Base-by-base conservation (phyloP, 1,140 invertebrate species). In the Sogatella furcifera region DNA sequence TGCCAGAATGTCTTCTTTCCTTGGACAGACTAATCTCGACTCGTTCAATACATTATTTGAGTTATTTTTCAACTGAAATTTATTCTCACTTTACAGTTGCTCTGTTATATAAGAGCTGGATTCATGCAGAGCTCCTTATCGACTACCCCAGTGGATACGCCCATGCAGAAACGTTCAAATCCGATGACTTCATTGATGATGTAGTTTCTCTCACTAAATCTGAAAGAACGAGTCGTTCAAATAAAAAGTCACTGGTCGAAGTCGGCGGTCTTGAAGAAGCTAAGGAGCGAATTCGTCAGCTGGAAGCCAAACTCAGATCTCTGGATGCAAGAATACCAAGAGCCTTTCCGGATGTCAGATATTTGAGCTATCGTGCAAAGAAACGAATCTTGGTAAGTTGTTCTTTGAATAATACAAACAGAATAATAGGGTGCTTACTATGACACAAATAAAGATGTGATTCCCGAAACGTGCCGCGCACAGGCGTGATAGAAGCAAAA, bases 261-360 rank as follows among this genome's bases (percentile, higher is more conserved):
- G 59, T 60, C 3, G 15, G 31, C 3, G 59, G 44, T 14, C 41
- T 60, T n/a, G 59, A 60, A 22, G 64, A 65, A 19, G 83, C 84
- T 1, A 80, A 80, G 58, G 73, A 72, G 42, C 76, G 79, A 68
- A 83, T 92, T 61, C 72, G 76, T 49, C 76, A 84, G 24, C 69
- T 93, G 44, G 86, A 90, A 72, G 79, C 81, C 17, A 87, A 88
- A 74, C 71, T 92, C 0, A 75, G 79, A 31, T 74, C 80, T 21
- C 71, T 92, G 46, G 89, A 91, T 71, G 77, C 79, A 22, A 77
- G 81, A 67, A 78, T 88, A 44, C 85, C 88, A 5, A 92, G 92
- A 68, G 86, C 84, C 64, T 96, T 89, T 77, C 91, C 90, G n/a
- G 84, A 89, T 68, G 91, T 96, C 0, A 89, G 88, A 71, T 94